phyloP scores from a whole-genome alignment of 1,140 invertebrate genomes.

The Drosophila repleta region DNA sequence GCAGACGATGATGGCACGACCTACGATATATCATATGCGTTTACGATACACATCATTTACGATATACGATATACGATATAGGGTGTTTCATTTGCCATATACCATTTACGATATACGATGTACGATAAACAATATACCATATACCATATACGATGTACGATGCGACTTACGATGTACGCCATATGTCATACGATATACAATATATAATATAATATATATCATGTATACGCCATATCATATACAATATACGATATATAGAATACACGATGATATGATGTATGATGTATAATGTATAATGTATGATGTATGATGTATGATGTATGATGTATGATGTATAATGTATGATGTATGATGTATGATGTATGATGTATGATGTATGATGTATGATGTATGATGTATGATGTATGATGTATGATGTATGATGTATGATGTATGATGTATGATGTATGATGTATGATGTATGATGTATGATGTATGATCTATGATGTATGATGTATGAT shows the following conservation, averaged over 20 bases:
- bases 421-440: background rate
- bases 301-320: background rate
- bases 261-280: background rate
- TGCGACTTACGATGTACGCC: background rate
- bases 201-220: background rate
- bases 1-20: no score
- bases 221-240: background rate
- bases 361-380: background rate
- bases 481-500: background rate
- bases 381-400: background rate
- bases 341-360: background rate
- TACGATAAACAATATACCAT: background rate
- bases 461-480: no score
- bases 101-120: background rate
- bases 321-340: background rate
- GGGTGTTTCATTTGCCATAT: no score
- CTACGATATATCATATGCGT: background rate
- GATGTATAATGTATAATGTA: background rate
- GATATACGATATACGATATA: background rate
- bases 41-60: background rate
- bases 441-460: background rate
- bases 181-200: background rate
- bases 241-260: background rate
- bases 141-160: background rate
- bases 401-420: background rate